Conservation (phyloP, 2,888 invertebrate genomes). For the Rhogogaster chlorosoma region DNA sequence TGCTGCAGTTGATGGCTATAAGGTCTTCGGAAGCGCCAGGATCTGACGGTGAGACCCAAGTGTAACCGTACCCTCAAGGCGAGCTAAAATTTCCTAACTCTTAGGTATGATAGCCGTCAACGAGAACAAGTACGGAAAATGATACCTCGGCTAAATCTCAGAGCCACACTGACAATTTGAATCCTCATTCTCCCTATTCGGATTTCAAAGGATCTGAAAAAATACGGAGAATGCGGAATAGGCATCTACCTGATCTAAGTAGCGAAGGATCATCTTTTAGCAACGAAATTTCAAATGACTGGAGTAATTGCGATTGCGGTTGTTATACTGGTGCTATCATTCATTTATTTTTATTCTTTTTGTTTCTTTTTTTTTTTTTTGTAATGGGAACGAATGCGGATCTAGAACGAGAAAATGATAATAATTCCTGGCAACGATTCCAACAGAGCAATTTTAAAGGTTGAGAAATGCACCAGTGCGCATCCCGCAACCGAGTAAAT, state of each 20-base stretch:
- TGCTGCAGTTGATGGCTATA: not conserved
- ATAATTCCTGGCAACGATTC: not conserved
- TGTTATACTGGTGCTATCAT: not conserved
- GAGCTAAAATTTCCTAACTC: not conserved
- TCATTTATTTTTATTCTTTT: not conserved
- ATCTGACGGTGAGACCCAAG: not conserved
- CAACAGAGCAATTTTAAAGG: constrained; percentile 37
- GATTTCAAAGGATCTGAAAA: not conserved
- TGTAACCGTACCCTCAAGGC: constrained; percentile 41
- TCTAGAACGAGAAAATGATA: constrained; percentile 33
- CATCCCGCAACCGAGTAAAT: constrained; percentile 15
- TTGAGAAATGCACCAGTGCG: constrained; percentile 5
- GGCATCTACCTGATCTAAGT: not conserved
- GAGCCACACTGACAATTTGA: not conserved
- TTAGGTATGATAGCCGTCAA: not conserved
- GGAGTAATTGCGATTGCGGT: not conserved
- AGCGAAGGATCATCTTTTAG: not conserved
- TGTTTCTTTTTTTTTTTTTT: not conserved
- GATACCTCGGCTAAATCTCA: constrained; percentile 4
- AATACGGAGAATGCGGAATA: not conserved
- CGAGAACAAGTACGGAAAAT: not conserved
- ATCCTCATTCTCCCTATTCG: not conserved
- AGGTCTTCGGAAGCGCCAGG: constrained; percentile 19
- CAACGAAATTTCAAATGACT: not conserved
- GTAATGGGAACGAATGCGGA: constrained; percentile 2